Evolutionary conservation across 2,888 invertebrate genomes (phyloP), one percentile per base, ranked within the genome.

Genomic region (Gerris lacustris): DNA sequence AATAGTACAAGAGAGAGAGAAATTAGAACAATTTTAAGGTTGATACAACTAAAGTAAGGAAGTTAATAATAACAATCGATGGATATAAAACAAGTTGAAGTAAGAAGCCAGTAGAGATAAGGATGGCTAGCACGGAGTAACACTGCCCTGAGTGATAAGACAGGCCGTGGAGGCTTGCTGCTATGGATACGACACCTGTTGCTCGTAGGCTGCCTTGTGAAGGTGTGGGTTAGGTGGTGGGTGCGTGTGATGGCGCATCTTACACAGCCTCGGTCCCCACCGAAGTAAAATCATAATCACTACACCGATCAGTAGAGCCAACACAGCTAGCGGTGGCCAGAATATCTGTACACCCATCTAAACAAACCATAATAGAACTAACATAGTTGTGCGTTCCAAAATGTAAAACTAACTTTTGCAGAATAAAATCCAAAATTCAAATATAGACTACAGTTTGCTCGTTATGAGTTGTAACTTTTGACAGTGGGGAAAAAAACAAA

Each of bases 231-330:
- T 31, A 9, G 17, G 73, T 6, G 69, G 69, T 9, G 76, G 74
- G 15, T 69, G 68, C 5, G 90, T 83, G 47, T 85, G 84, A 78
- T 91, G 89, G 7, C 91, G 85, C 1, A 88, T 82, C 70, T 85
- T 85, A 78, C 91, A 92, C 75, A 90, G 82, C 71, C 83, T 83
- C 31, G 89, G 85, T 0, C 93, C 94, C 79, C 84, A 91, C 75
- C 88, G 86, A 43, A 94, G 80, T 77, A 94, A 84, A 15, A 88
- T 77, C 75, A 93, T 87, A 72, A 94, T 90, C 6, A 91, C 86
- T 15, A 83, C 79, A 45, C 92, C 83, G 45, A 92, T 84, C 77
- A 91, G 86, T 75, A 93, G 81, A 9, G 90, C 86, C 45, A 94
- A 79, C 44, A 87, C 85, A 17, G 90, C 88, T 45, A 88, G 83